Evolutionary conservation across 2,888 invertebrate genomes (phyloP).

Genomic region (Phaonia tiefii): DNA sequence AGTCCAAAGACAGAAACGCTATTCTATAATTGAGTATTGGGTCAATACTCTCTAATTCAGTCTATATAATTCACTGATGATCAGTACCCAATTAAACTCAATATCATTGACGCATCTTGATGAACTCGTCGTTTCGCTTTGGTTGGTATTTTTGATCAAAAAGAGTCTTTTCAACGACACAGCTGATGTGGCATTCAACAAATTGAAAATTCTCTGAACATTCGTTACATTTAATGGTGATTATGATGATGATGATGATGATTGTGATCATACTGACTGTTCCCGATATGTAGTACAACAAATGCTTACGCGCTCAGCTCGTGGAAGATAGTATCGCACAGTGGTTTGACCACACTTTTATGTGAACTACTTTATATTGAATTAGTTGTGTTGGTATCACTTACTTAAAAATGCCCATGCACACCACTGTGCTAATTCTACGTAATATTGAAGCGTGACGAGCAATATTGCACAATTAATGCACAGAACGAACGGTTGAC

Average conservation of each 20-base stretch:
- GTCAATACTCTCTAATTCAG: constrained; percentile 57
- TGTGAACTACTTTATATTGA: no score
- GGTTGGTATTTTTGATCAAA: background rate
- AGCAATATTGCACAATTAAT: background rate
- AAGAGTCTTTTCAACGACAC: background rate
- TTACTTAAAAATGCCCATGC: background rate
- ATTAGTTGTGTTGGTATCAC: no score
- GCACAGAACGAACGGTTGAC: constrained; percentile 1
- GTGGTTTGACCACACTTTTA: no score
- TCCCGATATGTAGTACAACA: background rate
- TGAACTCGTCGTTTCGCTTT: constrained; percentile 8
- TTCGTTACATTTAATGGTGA: constrained; percentile 36
- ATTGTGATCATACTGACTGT: constrained; percentile 18
- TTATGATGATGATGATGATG: constrained; percentile 9
- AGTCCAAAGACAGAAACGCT: background rate
- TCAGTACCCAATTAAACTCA: constrained; percentile 44
- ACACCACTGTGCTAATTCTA: background rate
- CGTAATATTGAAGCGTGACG: background rate
- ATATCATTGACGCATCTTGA: constrained; percentile 45
- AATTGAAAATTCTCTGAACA: constrained; percentile 26
- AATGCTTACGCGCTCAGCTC: no score
- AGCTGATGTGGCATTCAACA: background rate
- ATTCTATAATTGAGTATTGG: constrained; percentile 36
- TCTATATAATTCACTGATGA: constrained; percentile 52
- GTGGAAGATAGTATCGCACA: no score